Conservation (phyloP, 2,797 vertebrate genomes). For the Euphonia xanthogaster region DNA sequence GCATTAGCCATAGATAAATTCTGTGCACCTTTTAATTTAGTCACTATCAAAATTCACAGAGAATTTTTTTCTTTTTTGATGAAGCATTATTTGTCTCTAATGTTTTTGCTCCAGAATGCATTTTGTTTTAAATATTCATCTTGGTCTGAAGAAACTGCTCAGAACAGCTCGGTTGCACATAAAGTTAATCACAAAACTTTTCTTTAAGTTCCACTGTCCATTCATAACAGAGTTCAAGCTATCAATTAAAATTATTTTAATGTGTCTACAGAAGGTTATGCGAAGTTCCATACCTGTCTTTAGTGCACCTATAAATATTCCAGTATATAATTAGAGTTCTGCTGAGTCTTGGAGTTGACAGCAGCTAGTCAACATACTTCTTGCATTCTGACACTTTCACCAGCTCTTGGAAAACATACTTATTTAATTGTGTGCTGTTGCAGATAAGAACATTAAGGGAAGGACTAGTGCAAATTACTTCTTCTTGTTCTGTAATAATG, state of each 20-base stretch:
- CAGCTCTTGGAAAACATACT: neutral
- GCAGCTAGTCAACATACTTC: neutral
- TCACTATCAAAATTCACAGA: neutral
- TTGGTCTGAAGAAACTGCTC: neutral
- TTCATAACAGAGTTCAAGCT: neutral
- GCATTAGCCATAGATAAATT: neutral
- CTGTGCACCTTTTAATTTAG: neutral
- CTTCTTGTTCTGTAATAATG: neutral
- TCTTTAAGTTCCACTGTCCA: neutral
- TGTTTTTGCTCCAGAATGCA: fast-evolving
- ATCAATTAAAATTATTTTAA: neutral
- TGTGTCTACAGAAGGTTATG: neutral
- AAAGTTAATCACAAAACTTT: neutral
- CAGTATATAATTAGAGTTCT: neutral
- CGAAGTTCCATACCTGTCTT: neutral
- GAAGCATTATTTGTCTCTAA: neutral
- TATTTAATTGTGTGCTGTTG: neutral
- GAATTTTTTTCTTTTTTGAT: neutral
- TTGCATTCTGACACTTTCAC: neutral
- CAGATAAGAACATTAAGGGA: neutral
- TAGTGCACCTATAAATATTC: neutral
- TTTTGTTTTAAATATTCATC: neutral
- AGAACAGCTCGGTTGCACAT: neutral
- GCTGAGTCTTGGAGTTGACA: neutral
- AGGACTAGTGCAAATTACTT: neutral